Evolutionary conservation across 1,140 invertebrate genomes (phyloP).

Genomic region (Ctenoplectra terminalis): DNA sequence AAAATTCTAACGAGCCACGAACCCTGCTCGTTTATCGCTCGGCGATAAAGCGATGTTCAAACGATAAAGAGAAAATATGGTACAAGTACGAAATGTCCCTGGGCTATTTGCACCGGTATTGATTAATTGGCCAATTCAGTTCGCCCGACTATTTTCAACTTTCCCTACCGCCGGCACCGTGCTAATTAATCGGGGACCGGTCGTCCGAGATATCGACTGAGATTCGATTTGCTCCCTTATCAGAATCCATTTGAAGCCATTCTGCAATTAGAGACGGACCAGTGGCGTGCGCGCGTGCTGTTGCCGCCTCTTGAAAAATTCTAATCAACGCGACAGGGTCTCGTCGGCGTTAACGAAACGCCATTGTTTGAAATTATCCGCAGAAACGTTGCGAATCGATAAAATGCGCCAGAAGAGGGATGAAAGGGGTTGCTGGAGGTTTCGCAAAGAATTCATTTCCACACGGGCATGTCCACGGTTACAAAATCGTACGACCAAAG

Average conservation of each 20-base stretch:
- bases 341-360: neutral
- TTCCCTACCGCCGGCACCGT: constrained; percentile 45
- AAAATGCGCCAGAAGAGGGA: neutral
- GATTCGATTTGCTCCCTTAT: constrained; percentile 61
- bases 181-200: constrained; percentile 60
- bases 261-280: constrained; percentile 34
- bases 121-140: constrained; percentile 63
- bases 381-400: neutral
- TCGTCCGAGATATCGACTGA: constrained; percentile 46
- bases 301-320: constrained; percentile 13
- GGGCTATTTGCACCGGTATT: constrained; percentile 65
- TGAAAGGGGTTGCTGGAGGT: neutral
- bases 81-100: constrained; percentile 61
- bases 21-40: constrained; percentile 44
- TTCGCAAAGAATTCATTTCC: neutral
- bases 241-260: constrained; percentile 52
- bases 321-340: neutral
- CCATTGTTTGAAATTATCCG: neutral
- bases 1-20: constrained; percentile 54
- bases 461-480: neutral
- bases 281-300: neutral
- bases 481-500: neutral
- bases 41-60: constrained; percentile 30
- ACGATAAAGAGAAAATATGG: constrained; percentile 65
- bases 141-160: constrained; percentile 64